Evolutionary conservation across 2,888 invertebrate genomes (phyloP), one percentile per base, ranked within the genome.

Genomic region (Polia nebulosa): DNA sequence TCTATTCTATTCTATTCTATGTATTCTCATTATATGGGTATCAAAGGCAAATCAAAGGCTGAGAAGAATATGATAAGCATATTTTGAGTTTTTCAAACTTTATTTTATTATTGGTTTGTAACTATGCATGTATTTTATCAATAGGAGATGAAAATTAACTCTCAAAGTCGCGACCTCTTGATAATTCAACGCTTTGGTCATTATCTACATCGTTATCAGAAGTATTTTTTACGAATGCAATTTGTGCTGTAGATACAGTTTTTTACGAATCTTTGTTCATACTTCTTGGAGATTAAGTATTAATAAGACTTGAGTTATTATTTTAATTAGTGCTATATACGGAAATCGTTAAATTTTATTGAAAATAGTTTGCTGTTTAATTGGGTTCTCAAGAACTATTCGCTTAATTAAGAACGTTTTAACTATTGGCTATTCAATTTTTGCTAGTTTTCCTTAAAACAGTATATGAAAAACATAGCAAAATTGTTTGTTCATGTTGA

Each of bases 401-500:
- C 6, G 20, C 17, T 39, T 55, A 56, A 60, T 64, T 57, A 52
- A 36, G 15, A 1, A 58, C 11, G 47, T 11, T 25, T 9, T 51
- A 52, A 53, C 52, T 53, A 66, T 15, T 51, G 9, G 9, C 36
- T 22, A 39, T 57, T 53, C 34, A 22, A 8, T 53, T 68, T 76
- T 76, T 53, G 69, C 4, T 22, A 34, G 22, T 72, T 76, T 69
- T 76, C 69, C 76, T 68, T 41, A 53, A 69, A 68, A 53, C 4
- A 1, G 25, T 51, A 1, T 34, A 13, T 36, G 29, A 44, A 67
- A 67, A 39, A 63, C 64, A 64, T 45, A n/a, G 25, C 17, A 49
- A 53, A 55, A 49, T 49, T 75, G 55, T 13, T 44, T 34, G 9
- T 13, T 27, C 17, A 25, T 36, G n/a, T 57, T 34, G 7, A 57